These are phyloP conservation scores for Eretmocerus hayati DNA, from an alignment of 2,888 invertebrate species.

Conservation along the genomic window DNA sequence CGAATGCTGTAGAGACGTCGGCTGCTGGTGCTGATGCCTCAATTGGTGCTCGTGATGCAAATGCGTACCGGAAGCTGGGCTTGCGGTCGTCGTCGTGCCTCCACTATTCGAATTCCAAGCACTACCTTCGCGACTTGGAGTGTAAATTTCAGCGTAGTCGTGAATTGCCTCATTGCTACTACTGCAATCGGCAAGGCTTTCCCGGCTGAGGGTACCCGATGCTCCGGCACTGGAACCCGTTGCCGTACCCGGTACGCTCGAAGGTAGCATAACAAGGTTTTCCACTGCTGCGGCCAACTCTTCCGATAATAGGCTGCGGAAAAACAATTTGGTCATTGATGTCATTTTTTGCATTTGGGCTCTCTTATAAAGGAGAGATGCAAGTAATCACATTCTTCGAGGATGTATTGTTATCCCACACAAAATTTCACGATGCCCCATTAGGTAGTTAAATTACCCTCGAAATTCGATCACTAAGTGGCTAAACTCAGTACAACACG, in stretches of 20 bases:
- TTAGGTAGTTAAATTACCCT: too few relatives aligned
- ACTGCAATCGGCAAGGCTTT: slow-evolving; percentile 8
- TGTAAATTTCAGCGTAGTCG: slow-evolving; percentile 91
- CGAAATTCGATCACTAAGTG: too few relatives aligned
- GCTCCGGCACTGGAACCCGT: slow-evolving; percentile 54
- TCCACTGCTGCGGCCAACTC: slow-evolving; percentile 56
- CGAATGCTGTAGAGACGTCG: too few relatives aligned
- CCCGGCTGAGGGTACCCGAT: slow-evolving; percentile 48
- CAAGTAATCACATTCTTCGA: too few relatives aligned
- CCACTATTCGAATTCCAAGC: too few relatives aligned
- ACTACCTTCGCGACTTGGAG: slow-evolving; percentile 72
- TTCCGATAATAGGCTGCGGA: slow-evolving; percentile 45
- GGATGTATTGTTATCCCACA: too few relatives aligned
- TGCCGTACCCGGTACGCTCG: slow-evolving; percentile 39
- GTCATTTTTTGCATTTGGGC: too few relatives aligned
- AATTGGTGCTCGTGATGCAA: slow-evolving; percentile 2
- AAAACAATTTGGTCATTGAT: too few relatives aligned
- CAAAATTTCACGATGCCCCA: too few relatives aligned
- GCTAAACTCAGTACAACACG: too few relatives aligned
- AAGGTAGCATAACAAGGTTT: slow-evolving; percentile 50
- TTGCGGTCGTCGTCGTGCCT: slow-evolving; percentile 51
- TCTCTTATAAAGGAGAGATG: too few relatives aligned
- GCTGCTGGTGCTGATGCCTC: slow-evolving; percentile 4
- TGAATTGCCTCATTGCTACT: slow-evolving; percentile 54
- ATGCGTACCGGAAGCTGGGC: slow-evolving; percentile 27